Evolutionary conservation across 2,113 vertebrate species (phyloP), one percentile per base, ranked within the genome.

Genomic region (Caranx melampygus): DNA sequence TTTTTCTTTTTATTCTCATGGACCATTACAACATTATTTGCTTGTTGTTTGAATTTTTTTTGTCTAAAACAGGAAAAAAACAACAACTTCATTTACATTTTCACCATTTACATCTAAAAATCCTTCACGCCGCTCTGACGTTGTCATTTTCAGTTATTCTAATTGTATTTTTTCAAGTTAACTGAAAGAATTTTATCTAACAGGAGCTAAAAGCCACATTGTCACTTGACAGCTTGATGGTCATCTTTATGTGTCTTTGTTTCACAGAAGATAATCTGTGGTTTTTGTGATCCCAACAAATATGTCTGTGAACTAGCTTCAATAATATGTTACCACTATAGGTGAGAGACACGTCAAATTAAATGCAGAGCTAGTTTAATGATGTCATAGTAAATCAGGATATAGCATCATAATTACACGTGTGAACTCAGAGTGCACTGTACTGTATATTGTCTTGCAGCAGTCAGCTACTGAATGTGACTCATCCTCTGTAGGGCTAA

Each of bases 401-500:
- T 33, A 18, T 57, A 35, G 8, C 13, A 1, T 2, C 37, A 35
- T 44, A 52, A 70, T 55, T 44, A 5, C 44, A 42, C 18, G 1
- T 69, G 45, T 21, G 33, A 20, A 47, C n/a, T 54, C 1, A 63
- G 21, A 21, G 11, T 44, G 40, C 12, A n/a, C 52, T 12, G 40
- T 16, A n/a, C 52, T 12, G n/a, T 51, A 18, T 47, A 18, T 16
- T 15, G 18, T 75, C 26, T 42, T 42, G 31, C 47, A 26, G 45
- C 31, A 20, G 6, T 62, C 44, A 6, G 10, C 21, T 55, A 15
- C 15, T 69, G 33, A 68, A n/a, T 62, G 55, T 62, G 76, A 78
- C 14, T 71, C 49, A 55, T 54, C 13, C 45, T 62, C 57, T 78
- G 21, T 54, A 8, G 47, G 13, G 34, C 5, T 18, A 16, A 64